Base-by-base conservation (phyloP, 2,113 vertebrate genomes). In the Catharus fuscescens region DNA sequence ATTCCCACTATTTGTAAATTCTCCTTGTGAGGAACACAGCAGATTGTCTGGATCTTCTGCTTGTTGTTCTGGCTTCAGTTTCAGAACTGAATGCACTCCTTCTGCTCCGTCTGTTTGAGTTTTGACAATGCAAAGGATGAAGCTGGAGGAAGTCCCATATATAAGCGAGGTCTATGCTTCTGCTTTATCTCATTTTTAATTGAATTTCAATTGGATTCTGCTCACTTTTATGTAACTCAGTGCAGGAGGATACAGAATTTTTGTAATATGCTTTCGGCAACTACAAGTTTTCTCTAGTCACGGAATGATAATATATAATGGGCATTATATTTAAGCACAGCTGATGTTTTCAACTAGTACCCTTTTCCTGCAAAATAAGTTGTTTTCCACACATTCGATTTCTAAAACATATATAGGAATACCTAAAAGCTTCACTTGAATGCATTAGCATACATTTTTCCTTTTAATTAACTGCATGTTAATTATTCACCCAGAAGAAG, bases 81-180 rank as follows among this genome's bases (percentile, higher is more conserved):
- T 98, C 97, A 95, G 98, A 97, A 98, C 97, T 98, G 98, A 98
- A 97, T 96, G 93, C 93, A 93, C 97, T 97, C 98, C 98, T 98
- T 98, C 98, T 98, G 98, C 94, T 96, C 98, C 98, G 97, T 98
- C 98, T 98, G 98, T 98, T 98, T 97, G 97, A 97, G 71, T 98
- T 98, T 97, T 97, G 97, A 98, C 98, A 98, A 98, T 97, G 98
- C 97, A 96, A 97, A 97, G 95, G 96, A 97, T 96, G 94, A 97
- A 98, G 96, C 97, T 97, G 98, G 98, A 98, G 97, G 91, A 97
- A 95, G 95, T 96, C 97, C 97, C 97, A 57, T 88, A 94, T 96
- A 97, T 97, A 92, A 96, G 95, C 40, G 84, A 92, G 62, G 95
- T 64, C 94, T 95, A 90, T 96, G 97, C 93, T 88, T 95, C 95